phyloP scores from a whole-genome alignment of 2,113 vertebrate species.

The Dasyurus viverrinus region DNA sequence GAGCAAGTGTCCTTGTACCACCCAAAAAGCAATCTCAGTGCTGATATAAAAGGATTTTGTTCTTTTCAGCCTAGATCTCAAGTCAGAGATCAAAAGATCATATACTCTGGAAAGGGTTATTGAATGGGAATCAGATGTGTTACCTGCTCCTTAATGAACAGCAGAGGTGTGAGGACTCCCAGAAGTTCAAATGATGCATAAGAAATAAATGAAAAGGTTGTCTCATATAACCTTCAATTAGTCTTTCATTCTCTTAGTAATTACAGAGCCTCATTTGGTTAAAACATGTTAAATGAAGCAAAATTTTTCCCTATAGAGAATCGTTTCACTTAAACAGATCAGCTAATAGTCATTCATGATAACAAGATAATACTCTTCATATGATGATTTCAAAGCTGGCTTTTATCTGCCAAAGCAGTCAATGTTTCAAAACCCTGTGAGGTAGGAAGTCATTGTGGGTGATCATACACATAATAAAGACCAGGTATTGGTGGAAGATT shows the following conservation, averaged over 20 bases:
- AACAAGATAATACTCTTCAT: constrained; percentile 36
- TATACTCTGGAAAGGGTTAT: constrained; percentile 51
- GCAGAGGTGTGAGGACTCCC: background rate
- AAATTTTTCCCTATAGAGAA: constrained; percentile 30
- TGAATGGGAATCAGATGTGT: constrained; percentile 55
- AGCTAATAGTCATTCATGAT: constrained; percentile 32
- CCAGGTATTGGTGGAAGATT: background rate
- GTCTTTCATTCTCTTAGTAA: constrained; percentile 46
- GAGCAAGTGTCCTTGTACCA: constrained; percentile 39
- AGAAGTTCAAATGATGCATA: constrained; percentile 38
- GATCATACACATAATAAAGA: background rate
- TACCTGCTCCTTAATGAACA: constrained; percentile 62
- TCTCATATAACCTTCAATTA: constrained; percentile 4
- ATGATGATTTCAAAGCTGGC: constrained; percentile 13
- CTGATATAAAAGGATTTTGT: constrained; percentile 52
- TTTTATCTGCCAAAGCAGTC: constrained; percentile 11
- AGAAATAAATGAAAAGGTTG: constrained; percentile 60
- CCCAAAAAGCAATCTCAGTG: constrained; percentile 1
- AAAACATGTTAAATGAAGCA: constrained; percentile 42
- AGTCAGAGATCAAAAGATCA: constrained; percentile 52
- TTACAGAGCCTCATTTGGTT: constrained; percentile 49
- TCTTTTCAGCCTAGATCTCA: constrained; percentile 54
- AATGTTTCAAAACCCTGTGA: constrained; percentile 1
- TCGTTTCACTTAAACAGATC: background rate
- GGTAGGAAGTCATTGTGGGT: background rate